Evolutionary conservation across 2,888 invertebrate species (phyloP).

Genomic region (Abrostola triplasia): DNA sequence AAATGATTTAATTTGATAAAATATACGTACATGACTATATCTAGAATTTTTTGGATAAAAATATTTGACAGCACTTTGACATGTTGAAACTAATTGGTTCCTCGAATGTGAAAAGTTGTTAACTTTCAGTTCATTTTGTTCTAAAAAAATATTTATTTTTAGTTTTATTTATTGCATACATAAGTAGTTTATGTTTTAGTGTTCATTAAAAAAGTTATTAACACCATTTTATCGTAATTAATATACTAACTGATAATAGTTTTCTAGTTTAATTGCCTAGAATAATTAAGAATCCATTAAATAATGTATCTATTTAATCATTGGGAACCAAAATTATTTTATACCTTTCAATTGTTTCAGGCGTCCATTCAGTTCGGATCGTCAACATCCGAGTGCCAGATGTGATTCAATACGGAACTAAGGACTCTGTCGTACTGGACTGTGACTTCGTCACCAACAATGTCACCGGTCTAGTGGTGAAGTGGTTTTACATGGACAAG

Average conservation of each 20-base stretch:
- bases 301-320: too few relatives aligned
- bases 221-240: too few relatives aligned
- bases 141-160: neutral
- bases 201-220: too few relatives aligned
- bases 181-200: too few relatives aligned
- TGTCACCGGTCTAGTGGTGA: slow-evolving; percentile 91
- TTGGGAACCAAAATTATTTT: neutral
- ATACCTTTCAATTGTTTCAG: slow-evolving; percentile 63
- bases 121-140: slow-evolving; percentile 10
- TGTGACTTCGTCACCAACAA: slow-evolving; percentile 91
- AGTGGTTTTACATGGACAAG: slow-evolving; percentile 92
- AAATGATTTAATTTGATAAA: slow-evolving; percentile 32
- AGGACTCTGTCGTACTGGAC: slow-evolving; percentile 90
- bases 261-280: too few relatives aligned
- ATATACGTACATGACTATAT: slow-evolving; percentile 9
- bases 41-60: slow-evolving; percentile 30
- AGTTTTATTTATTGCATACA: neutral
- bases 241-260: too few relatives aligned
- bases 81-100: slow-evolving; percentile 32
- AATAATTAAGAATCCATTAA: too few relatives aligned
- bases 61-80: slow-evolving; percentile 25
- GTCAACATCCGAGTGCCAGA: slow-evolving; percentile 89
- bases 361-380: slow-evolving; percentile 88
- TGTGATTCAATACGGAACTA: slow-evolving; percentile 88
- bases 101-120: slow-evolving; percentile 10